Evolutionary conservation across 2,113 vertebrate genomes (phyloP), one percentile per base, ranked within the genome.

Genomic region (Oreochromis niloticus): DNA sequence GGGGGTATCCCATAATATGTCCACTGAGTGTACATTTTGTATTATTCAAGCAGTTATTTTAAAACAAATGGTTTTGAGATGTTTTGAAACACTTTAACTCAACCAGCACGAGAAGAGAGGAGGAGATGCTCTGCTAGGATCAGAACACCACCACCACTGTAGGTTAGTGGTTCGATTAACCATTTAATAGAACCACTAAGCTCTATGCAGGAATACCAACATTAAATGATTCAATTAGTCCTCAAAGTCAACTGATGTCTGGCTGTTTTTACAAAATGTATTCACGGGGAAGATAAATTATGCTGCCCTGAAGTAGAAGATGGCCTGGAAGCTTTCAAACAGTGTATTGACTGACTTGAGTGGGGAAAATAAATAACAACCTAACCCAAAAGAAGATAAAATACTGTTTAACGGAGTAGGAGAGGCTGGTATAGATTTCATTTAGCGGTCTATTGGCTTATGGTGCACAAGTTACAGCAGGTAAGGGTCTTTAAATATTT

Each of bases 241-340:
- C 39, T 55, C 84, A 78, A 50, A 78, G 46, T 50, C 46, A 78
- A 32, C 63, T 50, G 78, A 39, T 30, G 79, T 79, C 22, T 68
- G 48, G 10, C 78, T 90, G 83, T 7, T 52, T 88, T 88, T 93
- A 83, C 66, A 92, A 89, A 75, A 80, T 84, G 6, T 43, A 2
- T 66, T 88, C 68, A 56, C 41, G 13, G 85, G 32, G 80, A 88
- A 46, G 56, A 68, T 27, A 83, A 17, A 30, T 16, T 55, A 30
- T 50, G 63, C 75, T 36, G 27, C 73, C 30, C 66, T 81, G 86
- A 80, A 68, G 56, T 34, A 61, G 81, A 59, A 71, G 81, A 92
- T 46, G 48, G 34, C 55, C 68, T 46, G 59, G 84, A 79, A 85
- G 87, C 80, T 87, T 87, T 86, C 83, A 89, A 89, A 24, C 16